phyloP scores from a whole-genome alignment of 2,888 invertebrate genomes.

The Eupithecia pulchellata region DNA sequence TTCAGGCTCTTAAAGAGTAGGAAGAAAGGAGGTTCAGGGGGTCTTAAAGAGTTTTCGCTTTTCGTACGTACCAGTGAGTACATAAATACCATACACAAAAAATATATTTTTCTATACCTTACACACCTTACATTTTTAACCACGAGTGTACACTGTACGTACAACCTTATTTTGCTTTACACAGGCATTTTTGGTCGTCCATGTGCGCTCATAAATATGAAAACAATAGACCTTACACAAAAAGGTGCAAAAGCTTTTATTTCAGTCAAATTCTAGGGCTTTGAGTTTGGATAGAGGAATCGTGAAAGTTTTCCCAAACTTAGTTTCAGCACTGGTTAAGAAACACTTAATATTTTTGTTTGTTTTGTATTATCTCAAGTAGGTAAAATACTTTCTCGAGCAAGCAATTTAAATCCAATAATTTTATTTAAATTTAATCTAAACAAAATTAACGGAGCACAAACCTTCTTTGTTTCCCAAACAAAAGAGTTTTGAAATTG shows the following conservation, averaged over 20 bases:
- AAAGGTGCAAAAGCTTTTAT: neutral
- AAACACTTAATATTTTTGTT: neutral
- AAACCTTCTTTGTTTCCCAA: constrained; percentile 28
- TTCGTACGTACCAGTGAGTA: too few species aligned
- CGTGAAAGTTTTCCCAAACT: neutral
- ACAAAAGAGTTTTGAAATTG: constrained; percentile 41
- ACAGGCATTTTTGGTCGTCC: neutral
- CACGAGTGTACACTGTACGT: neutral
- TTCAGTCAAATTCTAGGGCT: neutral
- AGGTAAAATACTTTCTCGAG: neutral
- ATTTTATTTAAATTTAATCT: neutral
- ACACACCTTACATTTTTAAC: neutral
- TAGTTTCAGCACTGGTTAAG: neutral
- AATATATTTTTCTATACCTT: too few species aligned
- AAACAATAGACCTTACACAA: neutral
- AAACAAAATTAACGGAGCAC: constrained; percentile 20
- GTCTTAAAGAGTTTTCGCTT: too few species aligned
- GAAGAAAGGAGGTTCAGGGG: too few species aligned
- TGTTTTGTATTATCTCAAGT: neutral
- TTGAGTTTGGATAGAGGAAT: neutral
- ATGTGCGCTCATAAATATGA: neutral
- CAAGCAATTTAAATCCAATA: neutral
- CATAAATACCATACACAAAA: too few species aligned
- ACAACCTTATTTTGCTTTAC: neutral
- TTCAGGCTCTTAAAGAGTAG: too few species aligned